Conservation (phyloP, 2,797 vertebrate genomes). For the Platyrinchus mystaceus region DNA sequence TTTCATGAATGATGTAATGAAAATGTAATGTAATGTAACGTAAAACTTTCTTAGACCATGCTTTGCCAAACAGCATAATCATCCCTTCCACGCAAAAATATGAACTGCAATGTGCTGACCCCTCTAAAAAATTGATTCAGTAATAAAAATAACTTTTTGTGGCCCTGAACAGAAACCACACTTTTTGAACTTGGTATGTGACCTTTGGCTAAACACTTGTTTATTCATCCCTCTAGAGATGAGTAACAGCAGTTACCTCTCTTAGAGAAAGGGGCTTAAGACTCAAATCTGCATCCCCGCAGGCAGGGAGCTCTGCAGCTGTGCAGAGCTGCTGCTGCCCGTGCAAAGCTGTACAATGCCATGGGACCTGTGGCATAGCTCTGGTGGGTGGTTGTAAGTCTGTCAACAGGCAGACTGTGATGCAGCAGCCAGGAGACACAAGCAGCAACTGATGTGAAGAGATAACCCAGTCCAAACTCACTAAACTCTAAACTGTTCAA, state of each 20-base stretch:
- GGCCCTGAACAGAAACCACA: background rate
- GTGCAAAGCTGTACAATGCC: accelerated
- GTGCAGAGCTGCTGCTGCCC: background rate
- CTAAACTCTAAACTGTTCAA: background rate
- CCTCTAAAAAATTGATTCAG: background rate
- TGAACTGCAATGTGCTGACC: background rate
- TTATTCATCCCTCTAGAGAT: background rate
- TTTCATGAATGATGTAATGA: background rate
- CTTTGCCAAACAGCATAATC: background rate
- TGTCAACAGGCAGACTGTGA: background rate
- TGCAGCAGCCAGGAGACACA: background rate
- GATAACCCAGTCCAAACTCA: background rate
- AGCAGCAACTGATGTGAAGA: background rate
- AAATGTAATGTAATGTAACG: background rate
- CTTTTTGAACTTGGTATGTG: background rate
- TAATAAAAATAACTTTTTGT: background rate
- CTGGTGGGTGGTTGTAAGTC: background rate
- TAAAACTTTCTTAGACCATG: background rate
- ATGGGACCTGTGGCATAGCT: background rate
- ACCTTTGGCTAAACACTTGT: background rate
- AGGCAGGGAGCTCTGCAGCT: background rate
- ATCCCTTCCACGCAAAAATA: background rate
- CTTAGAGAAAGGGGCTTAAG: background rate
- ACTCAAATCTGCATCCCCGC: background rate
- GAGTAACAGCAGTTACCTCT: background rate